Evolutionary conservation across 2,113 vertebrate species (phyloP).

Genomic region (Apteryx mantelli): DNA sequence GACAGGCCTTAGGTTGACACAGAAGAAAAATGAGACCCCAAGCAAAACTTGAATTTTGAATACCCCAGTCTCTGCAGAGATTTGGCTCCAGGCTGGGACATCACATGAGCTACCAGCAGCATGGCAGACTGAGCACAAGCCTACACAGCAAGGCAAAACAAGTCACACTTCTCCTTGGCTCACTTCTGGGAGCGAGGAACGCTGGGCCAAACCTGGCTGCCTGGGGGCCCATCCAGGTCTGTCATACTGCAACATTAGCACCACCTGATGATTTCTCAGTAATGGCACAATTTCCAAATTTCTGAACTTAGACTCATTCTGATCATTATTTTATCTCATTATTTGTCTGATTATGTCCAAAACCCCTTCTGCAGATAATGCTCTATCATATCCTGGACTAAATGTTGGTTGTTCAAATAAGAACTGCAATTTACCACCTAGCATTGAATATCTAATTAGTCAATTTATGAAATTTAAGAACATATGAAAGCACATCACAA

Average conservation of each 20-base stretch:
- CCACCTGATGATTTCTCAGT: background rate
- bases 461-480: constrained; percentile 47
- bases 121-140: background rate
- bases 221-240: background rate
- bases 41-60: background rate
- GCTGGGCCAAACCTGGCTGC: background rate
- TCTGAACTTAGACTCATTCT: background rate
- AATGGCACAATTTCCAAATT: background rate
- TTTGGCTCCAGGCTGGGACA: background rate
- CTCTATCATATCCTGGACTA: background rate
- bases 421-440: constrained; percentile 27
- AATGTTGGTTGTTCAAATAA: constrained; percentile 12
- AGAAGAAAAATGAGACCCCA: background rate
- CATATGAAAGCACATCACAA: constrained; percentile 18
- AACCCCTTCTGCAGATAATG: background rate
- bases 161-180: background rate
- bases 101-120: background rate
- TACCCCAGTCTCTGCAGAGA: background rate
- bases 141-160: background rate
- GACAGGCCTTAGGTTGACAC: background rate
- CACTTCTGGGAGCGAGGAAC: background rate
- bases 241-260: background rate
- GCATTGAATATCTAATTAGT: constrained; percentile 27
- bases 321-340: background rate
- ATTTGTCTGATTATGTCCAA: background rate